Conservation (phyloP, 2,888 invertebrate species). For the Cheilosia vulpina region DNA sequence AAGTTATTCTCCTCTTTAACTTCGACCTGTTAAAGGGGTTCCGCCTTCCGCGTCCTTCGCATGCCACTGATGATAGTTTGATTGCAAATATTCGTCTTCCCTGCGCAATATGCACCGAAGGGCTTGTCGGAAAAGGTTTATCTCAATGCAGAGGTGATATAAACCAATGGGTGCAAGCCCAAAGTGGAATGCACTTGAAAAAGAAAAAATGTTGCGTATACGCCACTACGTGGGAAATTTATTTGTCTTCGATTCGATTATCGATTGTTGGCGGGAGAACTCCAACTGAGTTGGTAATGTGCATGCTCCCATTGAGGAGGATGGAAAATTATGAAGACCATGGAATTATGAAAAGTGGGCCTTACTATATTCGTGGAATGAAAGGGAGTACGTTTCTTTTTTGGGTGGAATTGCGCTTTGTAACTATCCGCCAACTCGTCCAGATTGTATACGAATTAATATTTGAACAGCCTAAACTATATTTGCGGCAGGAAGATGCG, state of each 20-base stretch:
- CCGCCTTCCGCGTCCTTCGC: too few species aligned
- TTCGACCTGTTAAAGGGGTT: background rate
- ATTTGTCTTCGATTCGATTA: constrained; percentile 2
- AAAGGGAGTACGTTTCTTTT: too few species aligned
- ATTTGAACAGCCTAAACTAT: too few species aligned
- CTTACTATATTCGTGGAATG: too few species aligned
- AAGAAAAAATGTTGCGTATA: constrained; percentile 42
- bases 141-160: background rate
- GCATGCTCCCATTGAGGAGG: too few species aligned
- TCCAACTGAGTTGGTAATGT: background rate
- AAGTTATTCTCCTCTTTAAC: background rate
- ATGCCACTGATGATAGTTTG: constrained; percentile 9
- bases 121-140: background rate
- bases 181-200: background rate
- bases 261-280: background rate
- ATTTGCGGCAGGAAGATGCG: too few species aligned
- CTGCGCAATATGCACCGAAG: background rate
- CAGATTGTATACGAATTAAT: too few species aligned
- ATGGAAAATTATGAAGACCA: too few species aligned
- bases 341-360: too few species aligned
- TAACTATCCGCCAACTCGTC: too few species aligned
- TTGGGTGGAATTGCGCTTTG: too few species aligned
- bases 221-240: constrained; percentile 4
- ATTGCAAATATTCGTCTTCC: constrained; percentile 7
- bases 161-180: background rate